Evolutionary conservation across 30 jellyfish, hydroid and myxozoan genomes (phyloP), one percentile per base, ranked within the genome.

Genomic region (Aurelia coerulea): DNA sequence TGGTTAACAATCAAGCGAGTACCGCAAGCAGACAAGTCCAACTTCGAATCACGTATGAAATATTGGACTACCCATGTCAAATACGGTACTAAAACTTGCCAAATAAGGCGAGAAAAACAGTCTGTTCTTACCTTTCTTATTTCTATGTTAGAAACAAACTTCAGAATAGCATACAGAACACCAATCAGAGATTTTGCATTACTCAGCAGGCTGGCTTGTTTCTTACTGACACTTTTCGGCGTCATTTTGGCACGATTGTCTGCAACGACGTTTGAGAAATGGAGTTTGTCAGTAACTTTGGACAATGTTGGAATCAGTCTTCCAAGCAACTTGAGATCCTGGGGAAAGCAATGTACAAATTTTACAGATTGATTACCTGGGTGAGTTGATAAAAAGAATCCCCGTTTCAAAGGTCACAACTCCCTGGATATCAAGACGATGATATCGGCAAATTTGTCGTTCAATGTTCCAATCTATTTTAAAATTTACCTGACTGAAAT

Each of bases 171-270:
- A 11, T 62, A 17, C 0, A 79, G 29, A 15, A 81, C 50, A 35
- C 41, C 46, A 29, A 75, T 86, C 80, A 90, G 72, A 1, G 95
- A 82, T 53, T 74, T 58, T 34, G 84, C 35, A 51, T 90, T 90
- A 35, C 85, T 79, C 10, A 90, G 73, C 31, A 87, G 92, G 71
- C 76, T 90, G 1, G 53, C 85, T 18, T 39, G 35, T 68, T 58
- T 41, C 63, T 46, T 79, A 14, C 31, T 58, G 46, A 87, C 19
- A 64, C 83, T 87, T 69, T 81, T 19, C n/a, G 97, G 91, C 39
- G 88, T 82, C 85, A 74, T 18, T 65, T 65, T 79, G 18, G 53
- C 9, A 17, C 54, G 64, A 54, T 12, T 42, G 33, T 42, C 52
- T 46, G 53, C 41, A 10, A 23, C 39, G 16, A 56, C 73, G 17